A percentile compares a stretch with the other conserved stretches of the same genome.
Conservation (phyloP, 53 echinoderm and acorn worm species). For the Apostichopus leukothele region DNA sequence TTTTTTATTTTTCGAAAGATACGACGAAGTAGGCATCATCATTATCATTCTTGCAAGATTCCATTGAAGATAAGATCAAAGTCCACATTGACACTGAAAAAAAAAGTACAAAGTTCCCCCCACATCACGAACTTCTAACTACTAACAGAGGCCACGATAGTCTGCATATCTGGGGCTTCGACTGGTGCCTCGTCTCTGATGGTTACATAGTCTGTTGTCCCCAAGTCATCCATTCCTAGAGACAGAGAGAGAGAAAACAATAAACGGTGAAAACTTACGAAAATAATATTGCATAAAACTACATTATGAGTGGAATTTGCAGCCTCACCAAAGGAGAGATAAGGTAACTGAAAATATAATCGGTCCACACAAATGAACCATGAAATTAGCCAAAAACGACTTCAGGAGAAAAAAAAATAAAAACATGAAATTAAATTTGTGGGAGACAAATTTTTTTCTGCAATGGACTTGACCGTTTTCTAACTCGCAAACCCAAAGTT, state of each 20-base stretch:
- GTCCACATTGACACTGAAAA: conserved; percentile 37
- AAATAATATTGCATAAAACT: no score
- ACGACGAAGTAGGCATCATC: neutral
- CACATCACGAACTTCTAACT: neutral
- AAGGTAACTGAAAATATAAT: no score
- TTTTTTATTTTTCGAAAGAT: neutral
- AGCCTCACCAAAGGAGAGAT: no score
- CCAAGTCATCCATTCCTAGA: conserved; percentile 42
- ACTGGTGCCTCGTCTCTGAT: conserved; percentile 6
- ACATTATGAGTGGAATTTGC: no score
- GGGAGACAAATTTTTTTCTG: no score
- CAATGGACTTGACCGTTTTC: no score
- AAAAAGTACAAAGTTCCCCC: conserved; percentile 12
- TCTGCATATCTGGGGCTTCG: conserved; percentile 38
- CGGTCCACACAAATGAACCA: no score
- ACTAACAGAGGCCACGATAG: conserved; percentile 9
- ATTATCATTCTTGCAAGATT: neutral
- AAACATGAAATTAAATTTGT: no score
- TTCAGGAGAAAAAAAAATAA: no score
- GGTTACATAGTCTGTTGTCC: conserved; percentile 42
- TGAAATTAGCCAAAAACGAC: neutral
- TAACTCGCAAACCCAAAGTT: no score
- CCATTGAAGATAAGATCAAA: conserved; percentile 16
- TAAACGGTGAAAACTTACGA: neutral
- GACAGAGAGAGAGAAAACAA: neutral